These are phyloP conservation scores for Brevipalpus yothersi DNA, from an alignment of 1,140 invertebrate species.

Conservation along the genomic window DNA sequence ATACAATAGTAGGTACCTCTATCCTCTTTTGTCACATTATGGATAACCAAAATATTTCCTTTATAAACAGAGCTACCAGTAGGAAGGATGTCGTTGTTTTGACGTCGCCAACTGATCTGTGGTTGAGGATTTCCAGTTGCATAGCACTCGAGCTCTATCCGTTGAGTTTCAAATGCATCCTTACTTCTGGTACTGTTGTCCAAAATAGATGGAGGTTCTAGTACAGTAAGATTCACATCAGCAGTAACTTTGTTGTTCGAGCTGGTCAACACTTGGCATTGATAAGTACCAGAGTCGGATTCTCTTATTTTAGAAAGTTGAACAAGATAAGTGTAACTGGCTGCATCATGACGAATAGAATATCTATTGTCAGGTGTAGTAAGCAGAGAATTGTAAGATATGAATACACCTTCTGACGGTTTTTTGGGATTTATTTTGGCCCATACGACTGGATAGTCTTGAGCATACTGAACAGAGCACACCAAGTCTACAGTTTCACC, in stretches of 20 bases:
- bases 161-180: conserved; percentile 51
- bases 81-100: conserved; percentile 73
- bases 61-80: conserved; percentile 27
- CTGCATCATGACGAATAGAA: conserved; percentile 46
- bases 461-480: conserved; percentile 65
- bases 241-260: conserved; percentile 34
- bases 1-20: conserved; percentile 79
- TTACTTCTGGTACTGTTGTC: conserved; percentile 70
- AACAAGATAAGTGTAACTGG: conserved; percentile 48
- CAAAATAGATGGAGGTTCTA: conserved; percentile 56
- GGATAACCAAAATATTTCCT: conserved; percentile 53
- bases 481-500: conserved; percentile 60
- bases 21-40: conserved; percentile 45
- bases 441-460: conserved; percentile 32
- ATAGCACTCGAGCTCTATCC: conserved; percentile 59
- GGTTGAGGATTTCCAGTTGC: conserved; percentile 47
- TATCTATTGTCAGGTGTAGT: conserved; percentile 61
- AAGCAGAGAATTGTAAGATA: conserved; percentile 49
- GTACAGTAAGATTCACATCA: conserved; percentile 9
- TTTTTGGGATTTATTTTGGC: conserved; percentile 9
- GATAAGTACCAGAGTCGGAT: conserved; percentile 63
- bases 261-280: conserved; percentile 58
- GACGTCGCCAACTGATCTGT: conserved; percentile 63
- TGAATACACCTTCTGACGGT: conserved; percentile 10
- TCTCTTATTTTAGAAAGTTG: conserved; percentile 81